Evolutionary conservation across 2,888 invertebrate genomes (phyloP).

Genomic region (Synanthedon myopaeformis): DNA sequence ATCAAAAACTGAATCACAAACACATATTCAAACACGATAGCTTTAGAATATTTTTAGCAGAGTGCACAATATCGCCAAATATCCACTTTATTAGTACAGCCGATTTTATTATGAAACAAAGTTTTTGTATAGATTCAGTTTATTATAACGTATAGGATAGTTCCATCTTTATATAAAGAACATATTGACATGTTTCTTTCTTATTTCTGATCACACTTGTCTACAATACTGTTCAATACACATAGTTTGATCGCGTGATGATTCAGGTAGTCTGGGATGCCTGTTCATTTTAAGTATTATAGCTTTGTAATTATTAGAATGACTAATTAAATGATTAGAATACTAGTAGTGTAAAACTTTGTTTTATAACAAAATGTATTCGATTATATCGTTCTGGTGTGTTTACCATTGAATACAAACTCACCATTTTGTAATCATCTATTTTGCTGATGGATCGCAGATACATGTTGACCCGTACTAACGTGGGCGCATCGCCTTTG

Average conservation of each 20-base stretch:
- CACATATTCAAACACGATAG: constrained; percentile 47
- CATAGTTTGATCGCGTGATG: too few species aligned
- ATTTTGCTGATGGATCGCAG: constrained; percentile 98
- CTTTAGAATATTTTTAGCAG: constrained; percentile 45
- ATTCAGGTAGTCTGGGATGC: too few species aligned
- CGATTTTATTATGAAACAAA: constrained; percentile 56
- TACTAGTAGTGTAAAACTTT: constrained; percentile 20
- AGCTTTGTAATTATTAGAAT: too few species aligned
- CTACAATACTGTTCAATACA: too few species aligned
- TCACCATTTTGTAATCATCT: constrained; percentile 99
- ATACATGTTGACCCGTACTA: constrained; percentile 94
- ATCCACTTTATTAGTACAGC: constrained; percentile 28
- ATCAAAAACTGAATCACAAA: constrained; percentile 25
- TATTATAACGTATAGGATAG: not conserved
- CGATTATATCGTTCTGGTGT: constrained; percentile 22
- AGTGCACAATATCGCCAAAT: constrained; percentile 54
- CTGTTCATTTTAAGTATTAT: too few species aligned
- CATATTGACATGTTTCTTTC: too few species aligned
- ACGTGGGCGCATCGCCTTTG: constrained; percentile 85
- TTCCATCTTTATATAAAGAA: not conserved
- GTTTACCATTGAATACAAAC: constrained; percentile 63
- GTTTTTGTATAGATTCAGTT: constrained; percentile 11
- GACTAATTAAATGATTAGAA: not conserved
- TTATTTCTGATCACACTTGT: too few species aligned
- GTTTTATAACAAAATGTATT: constrained; percentile 51